Base-by-base conservation (phyloP, 2,797 vertebrate genomes). In the Buceros bicornis region DNA sequence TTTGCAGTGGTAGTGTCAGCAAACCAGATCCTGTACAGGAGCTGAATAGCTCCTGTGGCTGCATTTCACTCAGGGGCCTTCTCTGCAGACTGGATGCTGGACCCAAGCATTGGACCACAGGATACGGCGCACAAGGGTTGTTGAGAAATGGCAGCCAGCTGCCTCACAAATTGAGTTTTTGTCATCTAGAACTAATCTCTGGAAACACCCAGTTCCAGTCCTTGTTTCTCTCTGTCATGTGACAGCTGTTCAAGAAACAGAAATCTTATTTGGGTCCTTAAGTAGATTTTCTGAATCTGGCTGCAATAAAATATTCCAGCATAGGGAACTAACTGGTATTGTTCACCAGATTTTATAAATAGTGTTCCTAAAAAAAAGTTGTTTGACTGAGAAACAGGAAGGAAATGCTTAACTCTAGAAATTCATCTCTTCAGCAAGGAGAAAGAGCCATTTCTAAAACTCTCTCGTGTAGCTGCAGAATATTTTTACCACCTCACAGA, bases 341-440 rank as follows among this genome's bases (percentile, higher is more conserved):
- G 35, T 70, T 87, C 29, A 74, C 22, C 31, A 72, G 16, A 24
- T 33, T 83, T 91, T 58, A 18, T 56, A 86, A 58, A 42, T 6
- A 72, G 10, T 4, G 2, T 25, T 86, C n/a, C 69, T 72, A 53
- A 45, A 74, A 65, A 85, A 45, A 22, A 0, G 22, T 29, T 29
- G 48, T 64, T 81, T 67, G 53, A 43, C 42, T 47, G 42, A 91
- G 76, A 90, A 96, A 78, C 26, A 86, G 72, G 69, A 91, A 81
- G 57, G 50, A 94, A 90, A 78, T 8, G 4, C 21, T 13, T 26
- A 85, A 31, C 20, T 61, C 31, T 15, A 81, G 78, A 79, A 74
- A 45, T 31, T 26, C 10, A 17, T 26, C 15, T 45, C 33, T 69
- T 85, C 61, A 56, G 11, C 43, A 50, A 91, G 58, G 10, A 58